A percentile compares a stretch with the other conserved stretches of the same genome.
Evolutionary conservation across 2,797 vertebrate species (phyloP).

Genomic region (Ceryle rudis): DNA sequence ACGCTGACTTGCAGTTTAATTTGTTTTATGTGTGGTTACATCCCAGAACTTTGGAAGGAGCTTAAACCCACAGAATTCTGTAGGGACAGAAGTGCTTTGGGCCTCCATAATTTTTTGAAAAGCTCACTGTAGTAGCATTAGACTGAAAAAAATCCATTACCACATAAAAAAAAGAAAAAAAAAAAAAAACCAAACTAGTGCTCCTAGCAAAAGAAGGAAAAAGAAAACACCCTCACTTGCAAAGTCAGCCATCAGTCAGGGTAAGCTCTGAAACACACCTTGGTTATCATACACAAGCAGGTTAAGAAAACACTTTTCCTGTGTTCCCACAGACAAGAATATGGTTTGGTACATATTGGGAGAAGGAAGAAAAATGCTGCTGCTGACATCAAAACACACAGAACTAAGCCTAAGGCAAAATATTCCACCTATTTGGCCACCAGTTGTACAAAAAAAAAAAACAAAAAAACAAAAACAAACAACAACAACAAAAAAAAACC

Average conservation of each 20-base stretch:
- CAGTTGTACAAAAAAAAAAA: neutral
- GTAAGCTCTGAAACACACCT: neutral
- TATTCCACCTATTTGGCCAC: neutral
- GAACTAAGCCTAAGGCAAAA: neutral
- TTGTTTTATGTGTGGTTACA: neutral
- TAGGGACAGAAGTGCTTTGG: neutral
- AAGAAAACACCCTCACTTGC: neutral
- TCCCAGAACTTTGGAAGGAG: neutral
- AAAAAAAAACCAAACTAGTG: neutral
- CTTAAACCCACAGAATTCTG: neutral
- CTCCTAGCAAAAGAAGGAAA: neutral
- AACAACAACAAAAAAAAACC: no score
- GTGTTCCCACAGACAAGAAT: neutral
- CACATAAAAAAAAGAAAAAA: neutral
- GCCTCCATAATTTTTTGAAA: neutral
- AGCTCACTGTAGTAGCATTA: neutral
- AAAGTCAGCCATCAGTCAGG: neutral
- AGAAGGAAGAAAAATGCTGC: neutral
- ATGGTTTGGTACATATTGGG: rapidly evolving
- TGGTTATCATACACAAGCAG: neutral
- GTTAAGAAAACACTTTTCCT: neutral
- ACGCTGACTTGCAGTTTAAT: neutral
- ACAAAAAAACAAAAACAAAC: no score
- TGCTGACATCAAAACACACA: neutral
- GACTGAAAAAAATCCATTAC: neutral